phyloP scores from a whole-genome alignment of 1,140 invertebrate species.

The Drosophila miranda region DNA sequence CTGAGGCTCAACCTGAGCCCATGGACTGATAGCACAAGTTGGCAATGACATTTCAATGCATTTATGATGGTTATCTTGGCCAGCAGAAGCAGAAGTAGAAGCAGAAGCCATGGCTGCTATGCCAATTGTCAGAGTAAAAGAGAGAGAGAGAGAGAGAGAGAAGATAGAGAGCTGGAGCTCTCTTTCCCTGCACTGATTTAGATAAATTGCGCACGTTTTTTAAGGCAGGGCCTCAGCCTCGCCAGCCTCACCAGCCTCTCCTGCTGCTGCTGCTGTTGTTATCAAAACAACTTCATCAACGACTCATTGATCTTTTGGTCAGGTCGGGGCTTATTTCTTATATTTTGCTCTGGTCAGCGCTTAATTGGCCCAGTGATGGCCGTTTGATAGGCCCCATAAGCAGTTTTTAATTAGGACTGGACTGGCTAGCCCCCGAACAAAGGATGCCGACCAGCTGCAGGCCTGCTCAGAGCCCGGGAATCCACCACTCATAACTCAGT shows the following conservation, averaged over 20 bases:
- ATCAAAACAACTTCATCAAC: slow-evolving; percentile 49
- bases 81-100: slow-evolving; percentile 10
- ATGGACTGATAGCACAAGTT: slow-evolving; percentile 66
- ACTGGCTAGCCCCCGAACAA: slow-evolving; percentile 36
- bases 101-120: slow-evolving; percentile 34
- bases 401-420: slow-evolving; percentile 65
- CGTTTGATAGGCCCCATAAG: slow-evolving; percentile 52
- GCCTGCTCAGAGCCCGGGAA: not conserved
- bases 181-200: slow-evolving; percentile 73
- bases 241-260: slow-evolving; percentile 49
- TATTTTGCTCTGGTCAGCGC: slow-evolving; percentile 42
- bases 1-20: no score
- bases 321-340: slow-evolving; percentile 39
- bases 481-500: no score
- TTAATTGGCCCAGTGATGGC: slow-evolving; percentile 67
- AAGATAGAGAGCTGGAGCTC: slow-evolving; percentile 13
- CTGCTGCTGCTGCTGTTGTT: slow-evolving; percentile 21
- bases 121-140: slow-evolving; percentile 61
- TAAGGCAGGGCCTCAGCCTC: slow-evolving; percentile 60
- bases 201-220: slow-evolving; percentile 80
- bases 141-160: not conserved
- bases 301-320: slow-evolving; percentile 67
- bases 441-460: slow-evolving; percentile 55
- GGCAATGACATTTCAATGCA: slow-evolving; percentile 82
- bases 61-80: slow-evolving; percentile 79